Conservation (phyloP, 2,797 vertebrate species). For the Trichosurus vulpecula region DNA sequence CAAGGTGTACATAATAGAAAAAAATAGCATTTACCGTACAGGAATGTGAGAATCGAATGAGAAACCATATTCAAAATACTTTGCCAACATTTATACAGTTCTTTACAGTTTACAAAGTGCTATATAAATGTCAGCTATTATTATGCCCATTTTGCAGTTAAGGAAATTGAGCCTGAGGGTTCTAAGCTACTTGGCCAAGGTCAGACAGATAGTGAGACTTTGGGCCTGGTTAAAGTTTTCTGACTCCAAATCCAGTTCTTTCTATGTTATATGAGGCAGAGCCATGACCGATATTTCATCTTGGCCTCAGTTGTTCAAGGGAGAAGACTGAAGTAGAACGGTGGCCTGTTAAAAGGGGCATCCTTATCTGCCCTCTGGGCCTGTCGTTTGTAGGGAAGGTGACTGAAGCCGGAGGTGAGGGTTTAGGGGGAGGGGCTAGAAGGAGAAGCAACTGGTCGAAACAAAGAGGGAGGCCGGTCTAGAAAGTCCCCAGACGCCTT, state of each 20-base stretch:
- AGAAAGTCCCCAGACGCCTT: not conserved
- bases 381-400: not conserved
- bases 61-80: not conserved
- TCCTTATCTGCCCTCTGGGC: not conserved
- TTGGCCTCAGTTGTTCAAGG: slow-evolving; percentile 61
- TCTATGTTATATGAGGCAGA: not conserved
- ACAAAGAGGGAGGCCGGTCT: not conserved
- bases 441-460: not conserved
- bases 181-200: not conserved
- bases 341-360: not conserved
- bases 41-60: not conserved
- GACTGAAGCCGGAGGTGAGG: not conserved
- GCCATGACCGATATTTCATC: not conserved
- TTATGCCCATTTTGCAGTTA: not conserved
- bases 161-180: not conserved
- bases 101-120: too few relatives aligned
- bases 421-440: not conserved
- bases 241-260: not conserved
- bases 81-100: too few relatives aligned
- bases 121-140: not conserved
- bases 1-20: not conserved
- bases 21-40: not conserved
- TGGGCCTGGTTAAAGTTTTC: not conserved
- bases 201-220: not conserved
- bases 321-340: slow-evolving; percentile 46